A percentile compares a stretch with the other conserved stretches of the same genome.
Conservation (phyloP, 2,113 vertebrate species). For the Numida meleagris region DNA sequence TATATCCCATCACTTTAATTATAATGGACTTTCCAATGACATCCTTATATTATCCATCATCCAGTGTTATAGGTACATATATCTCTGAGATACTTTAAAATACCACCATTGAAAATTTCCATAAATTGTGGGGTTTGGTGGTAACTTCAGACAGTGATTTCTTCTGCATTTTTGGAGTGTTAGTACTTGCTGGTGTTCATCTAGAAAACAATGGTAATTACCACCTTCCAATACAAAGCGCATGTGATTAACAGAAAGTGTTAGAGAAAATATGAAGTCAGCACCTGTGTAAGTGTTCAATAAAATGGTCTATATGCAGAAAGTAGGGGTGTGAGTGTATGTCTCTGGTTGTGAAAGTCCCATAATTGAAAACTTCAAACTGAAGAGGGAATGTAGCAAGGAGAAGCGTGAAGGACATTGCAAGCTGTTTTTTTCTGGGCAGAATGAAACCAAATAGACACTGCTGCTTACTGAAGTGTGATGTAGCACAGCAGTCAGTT, state of each 20-base stretch:
- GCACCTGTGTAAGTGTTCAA: neutral
- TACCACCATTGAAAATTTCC: neutral
- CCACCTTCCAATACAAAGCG: neutral
- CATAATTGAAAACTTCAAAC: rapidly evolving
- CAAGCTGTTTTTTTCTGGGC: neutral
- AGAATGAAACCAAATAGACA: neutral
- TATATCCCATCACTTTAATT: neutral
- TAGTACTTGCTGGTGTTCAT: neutral
- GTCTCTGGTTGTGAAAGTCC: neutral
- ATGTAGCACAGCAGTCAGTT: neutral
- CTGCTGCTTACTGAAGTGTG: neutral
- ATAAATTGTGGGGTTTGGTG: neutral
- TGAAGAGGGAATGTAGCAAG: neutral
- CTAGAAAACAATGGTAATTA: neutral
- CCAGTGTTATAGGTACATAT: too few species aligned
- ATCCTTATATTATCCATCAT: neutral
- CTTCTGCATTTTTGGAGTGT: neutral
- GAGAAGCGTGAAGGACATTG: neutral
- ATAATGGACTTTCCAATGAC: neutral
- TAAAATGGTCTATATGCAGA: neutral
- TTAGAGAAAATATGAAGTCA: neutral
- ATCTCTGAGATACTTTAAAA: neutral
- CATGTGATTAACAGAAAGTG: neutral
- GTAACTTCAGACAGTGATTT: neutral
- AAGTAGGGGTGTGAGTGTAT: neutral